phyloP scores from a whole-genome alignment of 2,113 vertebrate genomes.

The Nannospalax galili region DNA sequence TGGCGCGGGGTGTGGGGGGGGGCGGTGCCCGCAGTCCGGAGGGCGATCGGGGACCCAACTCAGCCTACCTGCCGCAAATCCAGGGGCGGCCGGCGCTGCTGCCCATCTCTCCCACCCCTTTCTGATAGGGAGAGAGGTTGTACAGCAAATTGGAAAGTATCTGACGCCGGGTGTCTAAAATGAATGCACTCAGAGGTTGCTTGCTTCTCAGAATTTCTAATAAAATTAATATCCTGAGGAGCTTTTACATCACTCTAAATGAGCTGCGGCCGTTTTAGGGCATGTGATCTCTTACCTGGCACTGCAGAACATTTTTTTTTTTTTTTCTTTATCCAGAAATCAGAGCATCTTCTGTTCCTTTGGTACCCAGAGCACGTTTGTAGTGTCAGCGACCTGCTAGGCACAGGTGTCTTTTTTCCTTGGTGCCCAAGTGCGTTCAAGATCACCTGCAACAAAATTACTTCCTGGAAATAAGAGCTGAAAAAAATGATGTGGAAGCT shows the following conservation, averaged over 20 bases:
- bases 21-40: slow-evolving; percentile 44
- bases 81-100: neutral
- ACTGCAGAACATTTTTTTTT: slow-evolving; percentile 63
- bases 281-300: slow-evolving; percentile 73
- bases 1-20: neutral
- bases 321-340: slow-evolving; percentile 44
- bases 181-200: neutral
- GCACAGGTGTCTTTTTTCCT: slow-evolving; percentile 67
- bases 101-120: neutral
- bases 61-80: neutral
- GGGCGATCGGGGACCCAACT: neutral
- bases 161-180: neutral
- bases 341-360: slow-evolving; percentile 51
- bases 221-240: slow-evolving; percentile 45
- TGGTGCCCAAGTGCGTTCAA: neutral
- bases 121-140: neutral
- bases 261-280: slow-evolving; percentile 40
- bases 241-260: neutral
- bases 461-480: slow-evolving; percentile 50
- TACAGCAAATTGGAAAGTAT: slow-evolving; percentile 29
- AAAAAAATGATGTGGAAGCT: neutral
- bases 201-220: slow-evolving; percentile 41
- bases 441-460: slow-evolving; percentile 11
- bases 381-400: slow-evolving; percentile 36
- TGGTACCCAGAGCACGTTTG: neutral